phyloP scores from a whole-genome alignment of 2,888 invertebrate species.

The Tachina fera region DNA sequence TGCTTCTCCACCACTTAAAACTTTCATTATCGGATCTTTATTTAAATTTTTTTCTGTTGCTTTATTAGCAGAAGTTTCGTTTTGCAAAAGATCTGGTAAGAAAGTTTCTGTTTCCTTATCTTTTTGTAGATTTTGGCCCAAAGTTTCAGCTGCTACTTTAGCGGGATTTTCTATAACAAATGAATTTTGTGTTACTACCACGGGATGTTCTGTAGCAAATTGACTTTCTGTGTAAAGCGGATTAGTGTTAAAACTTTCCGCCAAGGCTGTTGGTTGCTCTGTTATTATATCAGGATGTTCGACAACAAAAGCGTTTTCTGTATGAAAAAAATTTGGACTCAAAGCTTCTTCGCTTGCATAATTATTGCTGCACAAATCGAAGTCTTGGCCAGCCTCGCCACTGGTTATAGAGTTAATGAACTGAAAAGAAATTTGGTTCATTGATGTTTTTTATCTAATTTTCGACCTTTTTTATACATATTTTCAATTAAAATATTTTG shows the following conservation, averaged over 20 bases:
- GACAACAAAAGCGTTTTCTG: conserved; percentile 8
- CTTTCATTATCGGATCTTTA: neutral
- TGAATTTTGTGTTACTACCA: neutral
- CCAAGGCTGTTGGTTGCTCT: neutral
- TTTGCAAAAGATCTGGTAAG: too few species aligned
- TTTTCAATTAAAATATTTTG: too few species aligned
- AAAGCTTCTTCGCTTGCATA: neutral
- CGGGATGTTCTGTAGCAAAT: neutral
- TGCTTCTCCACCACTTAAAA: neutral
- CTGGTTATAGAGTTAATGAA: conserved; percentile 17
- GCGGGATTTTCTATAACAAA: neutral
- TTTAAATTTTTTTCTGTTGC: neutral
- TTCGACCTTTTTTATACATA: too few species aligned
- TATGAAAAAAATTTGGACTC: neutral
- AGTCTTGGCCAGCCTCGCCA: neutral
- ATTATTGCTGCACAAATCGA: neutral
- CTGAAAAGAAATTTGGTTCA: neutral
- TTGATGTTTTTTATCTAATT: too few species aligned
- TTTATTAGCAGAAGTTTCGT: neutral
- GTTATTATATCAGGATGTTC: conserved; percentile 17
- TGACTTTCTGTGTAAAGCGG: neutral
- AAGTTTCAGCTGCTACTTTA: neutral
- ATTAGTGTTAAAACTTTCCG: neutral
- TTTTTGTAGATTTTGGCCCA: too few species aligned
- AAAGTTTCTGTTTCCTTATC: too few species aligned